Conservation (phyloP, 2,113 vertebrate species). For the Grus americana region DNA sequence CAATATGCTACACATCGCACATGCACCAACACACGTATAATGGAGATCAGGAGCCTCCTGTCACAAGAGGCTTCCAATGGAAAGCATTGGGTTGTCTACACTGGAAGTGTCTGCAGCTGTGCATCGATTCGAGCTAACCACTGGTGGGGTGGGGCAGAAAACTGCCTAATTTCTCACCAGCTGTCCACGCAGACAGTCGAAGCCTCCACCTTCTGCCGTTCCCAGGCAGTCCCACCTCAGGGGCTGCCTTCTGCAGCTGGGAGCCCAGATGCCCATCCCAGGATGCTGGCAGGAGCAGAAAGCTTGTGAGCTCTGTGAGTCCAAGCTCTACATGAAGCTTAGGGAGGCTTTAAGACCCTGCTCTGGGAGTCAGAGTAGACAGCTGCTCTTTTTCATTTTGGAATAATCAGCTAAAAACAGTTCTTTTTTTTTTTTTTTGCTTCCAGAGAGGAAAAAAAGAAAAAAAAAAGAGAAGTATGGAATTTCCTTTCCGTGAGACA, state of each 20-base stretch:
- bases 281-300: neutral
- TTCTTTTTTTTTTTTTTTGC: neutral
- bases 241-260: neutral
- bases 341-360: neutral
- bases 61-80: neutral
- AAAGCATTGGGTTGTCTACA: neutral
- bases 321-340: neutral
- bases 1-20: neutral
- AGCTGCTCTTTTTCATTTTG: conserved; percentile 42
- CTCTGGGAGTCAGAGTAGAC: neutral
- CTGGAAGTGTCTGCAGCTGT: neutral
- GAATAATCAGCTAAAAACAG: conserved; percentile 29
- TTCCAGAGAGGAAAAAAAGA: neutral
- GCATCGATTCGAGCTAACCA: neutral
- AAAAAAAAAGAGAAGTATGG: neutral
- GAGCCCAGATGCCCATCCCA: rapidly evolving
- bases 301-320: neutral
- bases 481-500: conserved; percentile 50
- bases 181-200: neutral
- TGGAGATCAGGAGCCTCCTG: neutral
- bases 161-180: neutral
- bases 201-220: neutral
- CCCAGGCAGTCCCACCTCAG: neutral
- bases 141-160: neutral
- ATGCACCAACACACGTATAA: rapidly evolving